These are phyloP conservation scores for Noctua janthe DNA, from an alignment of 2,888 invertebrate species.

Conservation along the genomic window DNA sequence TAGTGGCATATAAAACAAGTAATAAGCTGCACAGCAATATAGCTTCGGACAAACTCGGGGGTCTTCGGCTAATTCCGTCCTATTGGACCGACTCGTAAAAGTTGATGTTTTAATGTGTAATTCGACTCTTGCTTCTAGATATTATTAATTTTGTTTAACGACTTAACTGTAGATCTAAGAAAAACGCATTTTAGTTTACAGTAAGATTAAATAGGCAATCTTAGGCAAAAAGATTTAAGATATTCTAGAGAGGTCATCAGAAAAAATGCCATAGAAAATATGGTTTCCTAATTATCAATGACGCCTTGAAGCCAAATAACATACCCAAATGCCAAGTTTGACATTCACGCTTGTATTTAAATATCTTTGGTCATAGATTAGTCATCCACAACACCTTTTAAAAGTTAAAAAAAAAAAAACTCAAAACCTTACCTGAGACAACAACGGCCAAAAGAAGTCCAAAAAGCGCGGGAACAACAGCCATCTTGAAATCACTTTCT, in stretches of 20 bases:
- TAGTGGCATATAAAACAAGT: slow-evolving; percentile 32
- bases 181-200: not conserved
- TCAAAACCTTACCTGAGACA: slow-evolving; percentile 81
- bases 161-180: not conserved
- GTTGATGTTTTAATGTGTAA: not conserved
- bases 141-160: slow-evolving; percentile 14
- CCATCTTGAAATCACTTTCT: slow-evolving; percentile 83
- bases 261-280: not conserved
- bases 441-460: slow-evolving; percentile 81
- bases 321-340: not conserved
- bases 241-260: not conserved
- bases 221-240: not conserved
- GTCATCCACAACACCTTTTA: not conserved
- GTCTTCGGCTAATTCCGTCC: not conserved
- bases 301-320: not conserved
- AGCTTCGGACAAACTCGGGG: not conserved
- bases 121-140: not conserved
- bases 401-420: not conserved
- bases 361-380: not conserved
- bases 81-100: slow-evolving; percentile 26
- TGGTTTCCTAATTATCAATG: not conserved
- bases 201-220: not conserved
- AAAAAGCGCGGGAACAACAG: slow-evolving; percentile 85
- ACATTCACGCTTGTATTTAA: not conserved
- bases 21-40: slow-evolving; percentile 21